Evolutionary conservation across 2,888 invertebrate genomes (phyloP).

Genomic region (Lomographa bimaculata): DNA sequence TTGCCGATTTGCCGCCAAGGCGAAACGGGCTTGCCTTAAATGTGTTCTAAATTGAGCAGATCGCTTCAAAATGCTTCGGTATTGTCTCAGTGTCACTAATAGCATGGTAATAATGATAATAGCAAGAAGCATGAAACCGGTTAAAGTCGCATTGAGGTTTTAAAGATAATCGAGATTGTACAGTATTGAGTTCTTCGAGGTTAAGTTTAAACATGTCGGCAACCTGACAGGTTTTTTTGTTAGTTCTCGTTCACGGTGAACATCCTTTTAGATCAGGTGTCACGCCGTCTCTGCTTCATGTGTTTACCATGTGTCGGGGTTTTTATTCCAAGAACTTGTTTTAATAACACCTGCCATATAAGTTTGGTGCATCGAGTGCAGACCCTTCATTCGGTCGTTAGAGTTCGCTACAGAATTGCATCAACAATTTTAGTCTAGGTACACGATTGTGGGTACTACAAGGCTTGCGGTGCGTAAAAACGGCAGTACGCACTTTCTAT

Average conservation of each 20-base stretch:
- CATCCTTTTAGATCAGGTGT: slow-evolving; percentile 35
- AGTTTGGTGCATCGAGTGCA: slow-evolving; percentile 16
- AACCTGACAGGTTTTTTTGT: slow-evolving; percentile 6
- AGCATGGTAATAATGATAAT: neutral
- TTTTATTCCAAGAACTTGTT: slow-evolving; percentile 19
- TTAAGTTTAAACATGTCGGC: slow-evolving; percentile 1
- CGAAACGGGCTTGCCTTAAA: slow-evolving; percentile 34
- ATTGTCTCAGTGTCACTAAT: slow-evolving; percentile 13
- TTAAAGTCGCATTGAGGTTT: too few species aligned
- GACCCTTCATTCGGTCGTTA: too few species aligned
- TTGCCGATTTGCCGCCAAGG: slow-evolving; percentile 48
- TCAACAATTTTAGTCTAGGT: too few species aligned
- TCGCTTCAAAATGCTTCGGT: slow-evolving; percentile 4
- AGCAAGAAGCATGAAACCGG: slow-evolving; percentile 2
- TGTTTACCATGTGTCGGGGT: slow-evolving; percentile 29
- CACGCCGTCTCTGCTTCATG: slow-evolving; percentile 32
- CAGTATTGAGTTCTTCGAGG: neutral
- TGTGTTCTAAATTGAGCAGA: slow-evolving; percentile 25
- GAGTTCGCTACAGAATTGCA: too few species aligned
- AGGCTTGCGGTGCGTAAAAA: too few species aligned
- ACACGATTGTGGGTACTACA: too few species aligned
- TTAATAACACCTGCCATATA: slow-evolving; percentile 11
- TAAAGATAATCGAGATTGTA: too few species aligned
- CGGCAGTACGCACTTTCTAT: slow-evolving; percentile 34
- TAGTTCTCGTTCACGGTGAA: slow-evolving; percentile 2